phyloP scores from a whole-genome alignment of 2,888 invertebrate species.

The Meiosimyza decipiens region DNA sequence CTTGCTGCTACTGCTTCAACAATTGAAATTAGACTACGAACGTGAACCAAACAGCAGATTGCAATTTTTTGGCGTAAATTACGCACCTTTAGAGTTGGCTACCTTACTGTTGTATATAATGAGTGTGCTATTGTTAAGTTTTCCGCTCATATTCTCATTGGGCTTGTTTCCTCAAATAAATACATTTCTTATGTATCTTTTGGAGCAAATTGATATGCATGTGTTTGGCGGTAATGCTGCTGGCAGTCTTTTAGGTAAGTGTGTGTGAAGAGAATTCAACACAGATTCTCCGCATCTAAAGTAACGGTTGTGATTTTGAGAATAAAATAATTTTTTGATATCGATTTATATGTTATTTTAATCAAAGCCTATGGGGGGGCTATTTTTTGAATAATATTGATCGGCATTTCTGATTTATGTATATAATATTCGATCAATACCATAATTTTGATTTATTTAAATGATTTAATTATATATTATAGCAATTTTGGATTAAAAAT shows the following conservation, averaged over 20 bases:
- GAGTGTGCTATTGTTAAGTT: constrained; percentile 84
- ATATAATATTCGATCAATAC: too few relatives aligned
- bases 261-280: background rate
- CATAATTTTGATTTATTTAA: too few relatives aligned
- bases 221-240: constrained; percentile 90
- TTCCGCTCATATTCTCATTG: constrained; percentile 93
- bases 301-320: too few relatives aligned
- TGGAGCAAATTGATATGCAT: constrained; percentile 95
- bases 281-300: too few relatives aligned
- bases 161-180: constrained; percentile 98
- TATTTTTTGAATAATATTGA: too few relatives aligned
- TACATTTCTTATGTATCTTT: constrained; percentile 94
- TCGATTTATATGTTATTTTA: background rate
- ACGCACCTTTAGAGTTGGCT: constrained; percentile 73
- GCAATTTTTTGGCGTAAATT: constrained; percentile 59
- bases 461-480: too few relatives aligned
- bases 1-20: constrained; percentile 67
- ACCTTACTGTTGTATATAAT: constrained; percentile 78
- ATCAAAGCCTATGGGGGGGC: too few relatives aligned
- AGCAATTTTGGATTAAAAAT: too few relatives aligned
- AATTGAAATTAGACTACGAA: constrained; percentile 53
- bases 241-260: constrained; percentile 79
- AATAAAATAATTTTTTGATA: background rate
- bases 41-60: constrained; percentile 29
- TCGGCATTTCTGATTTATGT: too few relatives aligned